Percentiles rank a stretch among this genome's conserved stretches.
phyloP scores from a whole-genome alignment of 2,888 invertebrate genomes.

The Sminthurinus aureus region DNA sequence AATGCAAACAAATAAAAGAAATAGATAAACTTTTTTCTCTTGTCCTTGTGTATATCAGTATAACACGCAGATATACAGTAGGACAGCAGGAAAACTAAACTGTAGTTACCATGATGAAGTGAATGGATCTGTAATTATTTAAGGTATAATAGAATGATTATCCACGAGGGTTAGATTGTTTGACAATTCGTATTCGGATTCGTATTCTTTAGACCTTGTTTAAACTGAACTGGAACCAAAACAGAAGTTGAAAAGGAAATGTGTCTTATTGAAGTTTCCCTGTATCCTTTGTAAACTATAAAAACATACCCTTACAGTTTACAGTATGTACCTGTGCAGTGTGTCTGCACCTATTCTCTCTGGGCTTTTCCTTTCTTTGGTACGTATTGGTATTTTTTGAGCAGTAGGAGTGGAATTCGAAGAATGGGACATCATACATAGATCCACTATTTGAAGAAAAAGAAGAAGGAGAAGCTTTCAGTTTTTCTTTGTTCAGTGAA shows the following conservation, averaged over 20 bases:
- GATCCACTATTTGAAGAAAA: no score
- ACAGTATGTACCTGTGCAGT: no score
- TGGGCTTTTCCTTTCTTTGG: no score
- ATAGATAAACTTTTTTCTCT: not conserved
- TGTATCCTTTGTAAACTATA: no score
- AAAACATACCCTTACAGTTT: no score
- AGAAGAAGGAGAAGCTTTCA: no score
- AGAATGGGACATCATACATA: no score
- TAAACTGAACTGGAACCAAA: not conserved
- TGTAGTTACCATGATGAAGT: not conserved
- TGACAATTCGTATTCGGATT: not conserved
- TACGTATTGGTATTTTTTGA: no score
- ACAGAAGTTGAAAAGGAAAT: slow-evolving; percentile 25
- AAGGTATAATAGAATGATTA: not conserved
- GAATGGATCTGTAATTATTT: not conserved
- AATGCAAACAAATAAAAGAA: not conserved
- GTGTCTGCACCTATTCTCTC: no score
- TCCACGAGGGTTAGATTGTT: not conserved
- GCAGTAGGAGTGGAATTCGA: no score
- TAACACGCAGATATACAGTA: not conserved
- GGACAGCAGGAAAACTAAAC: not conserved
- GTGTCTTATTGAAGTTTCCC: slow-evolving; percentile 24
- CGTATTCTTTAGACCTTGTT: slow-evolving; percentile 18
- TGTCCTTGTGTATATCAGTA: not conserved
- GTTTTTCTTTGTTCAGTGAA: no score